These are phyloP conservation scores for Nomada flava DNA, from an alignment of 2,888 invertebrate genomes.

Conservation along the genomic window DNA sequence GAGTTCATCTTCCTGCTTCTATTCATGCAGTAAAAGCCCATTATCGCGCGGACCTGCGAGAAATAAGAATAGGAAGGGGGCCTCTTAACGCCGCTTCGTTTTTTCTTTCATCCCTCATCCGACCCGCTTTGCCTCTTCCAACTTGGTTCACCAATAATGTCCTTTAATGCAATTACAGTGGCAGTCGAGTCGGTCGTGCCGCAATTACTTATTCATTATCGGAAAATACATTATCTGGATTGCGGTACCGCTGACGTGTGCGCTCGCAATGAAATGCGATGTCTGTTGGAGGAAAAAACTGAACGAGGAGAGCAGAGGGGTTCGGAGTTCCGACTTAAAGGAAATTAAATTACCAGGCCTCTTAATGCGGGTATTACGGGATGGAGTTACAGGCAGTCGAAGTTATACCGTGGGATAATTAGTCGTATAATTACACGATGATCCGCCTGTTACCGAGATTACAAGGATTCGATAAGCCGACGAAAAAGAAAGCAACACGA, in stretches of 20 bases:
- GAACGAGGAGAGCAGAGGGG: not conserved
- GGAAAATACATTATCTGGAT: slow-evolving; percentile 56
- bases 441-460: slow-evolving; percentile 26
- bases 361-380: slow-evolving; percentile 37
- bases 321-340: slow-evolving; percentile 17
- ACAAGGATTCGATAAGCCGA: not conserved
- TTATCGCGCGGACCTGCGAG: slow-evolving; percentile 61
- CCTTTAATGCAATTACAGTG: slow-evolving; percentile 61
- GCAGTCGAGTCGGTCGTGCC: slow-evolving; percentile 29
- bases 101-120: not conserved
- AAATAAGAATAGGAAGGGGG: slow-evolving; percentile 66
- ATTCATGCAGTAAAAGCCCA: slow-evolving; percentile 72
- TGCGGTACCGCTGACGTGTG: slow-evolving; percentile 28
- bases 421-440: slow-evolving; percentile 45
- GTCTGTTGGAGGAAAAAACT: slow-evolving; percentile 5
- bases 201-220: slow-evolving; percentile 66
- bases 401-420: slow-evolving; percentile 37
- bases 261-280: slow-evolving; percentile 23
- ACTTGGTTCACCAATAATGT: slow-evolving; percentile 49
- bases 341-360: slow-evolving; percentile 48
- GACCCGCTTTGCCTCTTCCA: not conserved
- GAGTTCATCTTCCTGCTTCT: slow-evolving; percentile 64
- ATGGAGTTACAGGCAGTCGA: slow-evolving; percentile 7
- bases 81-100: slow-evolving; percentile 55
- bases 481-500: not conserved